Percentiles rank a stretch among this genome's conserved stretches.
These are phyloP conservation scores for Nasua narica DNA, from an alignment of 2,797 vertebrate species.

Conservation along the genomic window DNA sequence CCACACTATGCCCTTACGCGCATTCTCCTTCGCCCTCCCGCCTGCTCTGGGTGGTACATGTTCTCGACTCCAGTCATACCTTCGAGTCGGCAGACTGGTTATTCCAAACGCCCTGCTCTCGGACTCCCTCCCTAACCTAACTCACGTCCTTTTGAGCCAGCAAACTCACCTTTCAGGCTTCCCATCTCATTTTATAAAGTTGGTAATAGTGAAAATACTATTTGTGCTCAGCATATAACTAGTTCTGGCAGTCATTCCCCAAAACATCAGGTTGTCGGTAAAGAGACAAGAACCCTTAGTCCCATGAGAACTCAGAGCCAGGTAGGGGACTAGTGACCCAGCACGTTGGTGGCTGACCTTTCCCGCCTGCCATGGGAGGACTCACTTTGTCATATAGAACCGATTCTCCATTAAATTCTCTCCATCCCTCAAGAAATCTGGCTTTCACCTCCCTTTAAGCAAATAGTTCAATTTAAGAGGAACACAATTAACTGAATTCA, in stretches of 20 bases:
- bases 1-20: not conserved
- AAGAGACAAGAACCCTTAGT: not conserved
- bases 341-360: not conserved
- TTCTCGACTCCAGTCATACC: not conserved
- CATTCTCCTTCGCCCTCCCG: not conserved
- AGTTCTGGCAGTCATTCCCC: not conserved
- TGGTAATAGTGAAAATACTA: not conserved
- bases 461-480: not conserved
- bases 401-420: not conserved
- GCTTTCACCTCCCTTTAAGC: not conserved
- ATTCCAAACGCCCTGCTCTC: not conserved
- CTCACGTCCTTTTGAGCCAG: not conserved
- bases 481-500: not conserved
- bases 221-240: not conserved
- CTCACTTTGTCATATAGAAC: not conserved
- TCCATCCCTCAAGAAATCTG: not conserved
- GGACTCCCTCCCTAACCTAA: not conserved
- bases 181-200: not conserved
- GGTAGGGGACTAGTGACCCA: too few species aligned
- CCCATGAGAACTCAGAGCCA: not conserved
- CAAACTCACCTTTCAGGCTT: not conserved
- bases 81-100: not conserved
- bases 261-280: not conserved
- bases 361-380: accelerated
- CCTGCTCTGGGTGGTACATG: not conserved